These are phyloP conservation scores for Bos javanicus DNA, from an alignment of 2,113 vertebrate genomes.

Conservation along the genomic window DNA sequence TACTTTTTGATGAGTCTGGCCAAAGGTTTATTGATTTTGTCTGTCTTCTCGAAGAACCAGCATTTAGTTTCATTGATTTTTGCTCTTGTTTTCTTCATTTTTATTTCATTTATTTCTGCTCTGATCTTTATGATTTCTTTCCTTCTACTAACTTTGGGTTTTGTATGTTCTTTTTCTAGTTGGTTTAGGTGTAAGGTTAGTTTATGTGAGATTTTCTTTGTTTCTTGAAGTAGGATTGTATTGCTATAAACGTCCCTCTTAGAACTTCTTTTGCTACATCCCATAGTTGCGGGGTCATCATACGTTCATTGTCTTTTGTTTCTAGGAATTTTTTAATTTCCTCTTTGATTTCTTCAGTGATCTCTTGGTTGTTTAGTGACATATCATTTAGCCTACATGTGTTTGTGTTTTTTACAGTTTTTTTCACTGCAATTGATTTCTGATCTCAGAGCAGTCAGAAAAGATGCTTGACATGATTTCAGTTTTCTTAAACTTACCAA, in stretches of 20 bases:
- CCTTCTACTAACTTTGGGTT: neutral
- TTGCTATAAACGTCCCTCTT: neutral
- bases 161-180: neutral
- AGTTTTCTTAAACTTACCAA: neutral
- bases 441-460: neutral
- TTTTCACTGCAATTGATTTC: neutral
- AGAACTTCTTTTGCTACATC: neutral
- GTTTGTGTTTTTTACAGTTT: neutral
- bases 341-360: neutral
- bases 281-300: neutral
- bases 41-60: neutral
- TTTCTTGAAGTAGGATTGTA: neutral
- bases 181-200: neutral
- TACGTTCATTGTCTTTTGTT: neutral
- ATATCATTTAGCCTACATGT: neutral
- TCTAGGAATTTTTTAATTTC: neutral
- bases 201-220: neutral
- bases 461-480: neutral
- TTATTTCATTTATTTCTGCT: neutral
- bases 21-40: neutral
- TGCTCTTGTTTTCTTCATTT: neutral
- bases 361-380: neutral
- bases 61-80: neutral
- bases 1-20: neutral
- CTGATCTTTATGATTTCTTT: neutral